Conservation (phyloP, 2,113 vertebrate species). For the Arenaria interpres region DNA sequence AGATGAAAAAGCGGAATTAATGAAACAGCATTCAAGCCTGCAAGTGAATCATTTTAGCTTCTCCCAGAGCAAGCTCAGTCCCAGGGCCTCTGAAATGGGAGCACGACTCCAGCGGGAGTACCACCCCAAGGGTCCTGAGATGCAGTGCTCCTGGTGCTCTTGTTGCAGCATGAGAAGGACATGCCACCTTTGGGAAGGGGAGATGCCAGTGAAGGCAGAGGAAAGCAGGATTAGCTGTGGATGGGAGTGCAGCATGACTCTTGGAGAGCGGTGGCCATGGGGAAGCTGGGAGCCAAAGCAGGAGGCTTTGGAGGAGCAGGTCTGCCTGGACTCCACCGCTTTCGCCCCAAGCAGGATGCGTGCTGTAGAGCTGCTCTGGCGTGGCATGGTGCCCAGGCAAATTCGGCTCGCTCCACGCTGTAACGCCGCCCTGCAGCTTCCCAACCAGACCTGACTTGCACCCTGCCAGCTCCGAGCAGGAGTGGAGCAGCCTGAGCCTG, state of each 20-base stretch:
- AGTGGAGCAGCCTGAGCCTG: not conserved
- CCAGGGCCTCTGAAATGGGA: not conserved
- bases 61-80: not conserved
- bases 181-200: not conserved
- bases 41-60: not conserved
- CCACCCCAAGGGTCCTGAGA: rapidly evolving
- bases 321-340: not conserved
- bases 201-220: not conserved
- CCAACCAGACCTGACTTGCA: constrained; percentile 57
- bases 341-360: not conserved
- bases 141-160: not conserved
- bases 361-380: not conserved
- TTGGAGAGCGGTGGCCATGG: not conserved
- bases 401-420: not conserved
- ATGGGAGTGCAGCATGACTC: not conserved
- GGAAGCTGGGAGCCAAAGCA: not conserved
- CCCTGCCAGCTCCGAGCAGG: not conserved
- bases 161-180: rapidly evolving
- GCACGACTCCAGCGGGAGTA: not conserved
- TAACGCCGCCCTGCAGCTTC: not conserved
- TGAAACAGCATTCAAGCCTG: not conserved
- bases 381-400: not conserved
- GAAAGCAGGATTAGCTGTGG: not conserved
- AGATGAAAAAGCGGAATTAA: not conserved
- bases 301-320: not conserved